Evolutionary conservation across 2,113 vertebrate genomes (phyloP), one percentile per base, ranked within the genome.

Genomic region (Poeciliopsis turrubarensis): DNA sequence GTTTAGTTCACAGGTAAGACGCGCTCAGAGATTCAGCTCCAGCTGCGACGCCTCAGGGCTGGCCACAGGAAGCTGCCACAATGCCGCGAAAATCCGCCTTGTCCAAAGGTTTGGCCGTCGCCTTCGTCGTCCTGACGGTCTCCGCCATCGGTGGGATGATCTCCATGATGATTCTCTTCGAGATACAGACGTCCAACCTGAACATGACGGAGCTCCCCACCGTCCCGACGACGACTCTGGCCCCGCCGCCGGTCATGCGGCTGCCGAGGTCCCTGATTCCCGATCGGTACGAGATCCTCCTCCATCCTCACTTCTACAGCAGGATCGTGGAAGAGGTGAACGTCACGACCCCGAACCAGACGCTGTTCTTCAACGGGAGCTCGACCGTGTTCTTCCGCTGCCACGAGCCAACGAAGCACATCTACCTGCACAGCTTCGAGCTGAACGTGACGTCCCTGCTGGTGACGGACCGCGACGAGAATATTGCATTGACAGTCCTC

Each of bases 381-480:
- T 93, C 92, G 1, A 94, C 89, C 0, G 89, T 95, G 3, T 4
- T 34, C 51, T 90, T 95, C 0, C 0, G 0, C 5, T 98, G 98
- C 4, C 0, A 26, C 0, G 19, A 89, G 19, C 0, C 12, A 11
- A 97, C 97, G 0, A 0, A 73, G 3, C 69, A 90, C 78, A 95
- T 99, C 86, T 92, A 95, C 69, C 95, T 99, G 77, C 95, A 99
- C 89, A 96, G 95, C 93, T 90, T 84, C 5, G 82, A 94, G 60
- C 95, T 97, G 77, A 86, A 61, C 0, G 81, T 97, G 19, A 93
- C 68, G 0, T 0, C 0, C 0, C 14, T 85, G 4, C 12, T 0
- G 0, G 72, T 96, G 77, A 34, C 0, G 37, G 22, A 0, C 22
- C 12, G 60, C 26, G 4, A 0, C 0, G 30, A 0, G 0, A n/a